phyloP scores from a whole-genome alignment of 2,113 vertebrate genomes.

The Lipophrys pholis region DNA sequence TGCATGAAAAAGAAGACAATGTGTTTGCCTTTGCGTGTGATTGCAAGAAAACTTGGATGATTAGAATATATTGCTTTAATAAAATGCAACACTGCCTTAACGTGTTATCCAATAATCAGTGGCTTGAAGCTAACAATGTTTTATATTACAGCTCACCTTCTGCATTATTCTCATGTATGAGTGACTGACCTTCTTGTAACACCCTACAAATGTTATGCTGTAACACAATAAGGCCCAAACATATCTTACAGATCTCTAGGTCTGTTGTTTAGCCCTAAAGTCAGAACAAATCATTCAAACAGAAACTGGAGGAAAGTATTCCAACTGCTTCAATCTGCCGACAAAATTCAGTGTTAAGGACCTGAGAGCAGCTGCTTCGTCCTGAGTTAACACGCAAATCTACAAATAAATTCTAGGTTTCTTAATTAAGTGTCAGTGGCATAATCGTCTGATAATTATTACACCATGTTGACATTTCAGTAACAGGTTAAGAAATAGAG shows the following conservation, averaged over 20 bases:
- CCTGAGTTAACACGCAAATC: constrained; percentile 53
- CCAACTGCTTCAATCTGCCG: constrained; percentile 15
- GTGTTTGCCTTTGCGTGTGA: constrained; percentile 1
- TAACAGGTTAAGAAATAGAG: constrained; percentile 36
- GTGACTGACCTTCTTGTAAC: constrained; percentile 9
- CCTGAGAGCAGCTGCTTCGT: constrained; percentile 39
- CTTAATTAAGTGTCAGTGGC: constrained; percentile 56
- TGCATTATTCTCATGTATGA: constrained; percentile 13
- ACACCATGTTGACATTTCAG: constrained; percentile 46
- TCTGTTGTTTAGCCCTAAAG: constrained; percentile 4
- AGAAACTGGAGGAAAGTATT: not conserved
- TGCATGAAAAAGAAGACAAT: not conserved
- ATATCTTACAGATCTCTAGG: not conserved
- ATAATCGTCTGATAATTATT: constrained; percentile 57
- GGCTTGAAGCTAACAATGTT: constrained; percentile 30
- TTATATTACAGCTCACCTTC: constrained; percentile 26
- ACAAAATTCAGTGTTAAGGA: constrained; percentile 31
- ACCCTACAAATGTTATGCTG: constrained; percentile 6
- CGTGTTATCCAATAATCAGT: constrained; percentile 38
- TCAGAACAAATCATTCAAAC: not conserved
- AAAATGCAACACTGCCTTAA: constrained; percentile 48
- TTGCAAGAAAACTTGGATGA: not conserved
- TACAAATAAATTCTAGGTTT: constrained; percentile 58
- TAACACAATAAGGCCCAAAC: constrained; percentile 2
- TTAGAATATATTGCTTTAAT: constrained; percentile 51